Conservation (phyloP, 2,797 vertebrate species). For the Brachymystax lenok region DNA sequence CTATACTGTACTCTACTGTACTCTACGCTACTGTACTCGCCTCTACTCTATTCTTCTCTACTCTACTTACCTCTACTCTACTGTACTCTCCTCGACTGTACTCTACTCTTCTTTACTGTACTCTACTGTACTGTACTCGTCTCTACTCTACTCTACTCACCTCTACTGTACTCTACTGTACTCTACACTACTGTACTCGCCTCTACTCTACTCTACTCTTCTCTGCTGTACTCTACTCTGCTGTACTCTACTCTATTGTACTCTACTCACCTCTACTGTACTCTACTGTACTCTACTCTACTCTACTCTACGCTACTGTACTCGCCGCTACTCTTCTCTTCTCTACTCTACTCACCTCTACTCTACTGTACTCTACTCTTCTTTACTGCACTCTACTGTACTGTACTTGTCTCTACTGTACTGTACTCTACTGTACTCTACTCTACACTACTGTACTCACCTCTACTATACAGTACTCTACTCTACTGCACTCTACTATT, state of each 20-base stretch:
- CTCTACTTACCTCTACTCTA: background rate
- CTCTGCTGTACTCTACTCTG: background rate
- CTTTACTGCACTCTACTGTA: too few relatives aligned
- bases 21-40: background rate
- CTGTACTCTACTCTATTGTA: background rate
- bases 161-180: background rate
- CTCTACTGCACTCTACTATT: too few relatives aligned
- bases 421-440: too few relatives aligned
- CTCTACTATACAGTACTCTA: too few relatives aligned
- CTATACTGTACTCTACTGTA: background rate
- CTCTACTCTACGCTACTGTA: slow-evolving; percentile 16
- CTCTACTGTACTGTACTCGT: background rate
- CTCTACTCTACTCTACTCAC: background rate
- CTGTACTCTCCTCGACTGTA: background rate
- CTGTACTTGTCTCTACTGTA: too few relatives aligned
- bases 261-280: too few relatives aligned
- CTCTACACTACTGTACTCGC: background rate
- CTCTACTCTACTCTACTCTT: too few relatives aligned
- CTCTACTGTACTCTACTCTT: too few relatives aligned
- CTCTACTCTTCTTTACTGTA: background rate
- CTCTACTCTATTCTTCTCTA: background rate
- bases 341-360: too few relatives aligned
- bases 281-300: too few relatives aligned
- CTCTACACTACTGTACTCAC: too few relatives aligned
- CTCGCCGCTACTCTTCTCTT: too few relatives aligned